Base-by-base conservation (phyloP, 2,113 vertebrate species). In the Cinclus mexicanus region DNA sequence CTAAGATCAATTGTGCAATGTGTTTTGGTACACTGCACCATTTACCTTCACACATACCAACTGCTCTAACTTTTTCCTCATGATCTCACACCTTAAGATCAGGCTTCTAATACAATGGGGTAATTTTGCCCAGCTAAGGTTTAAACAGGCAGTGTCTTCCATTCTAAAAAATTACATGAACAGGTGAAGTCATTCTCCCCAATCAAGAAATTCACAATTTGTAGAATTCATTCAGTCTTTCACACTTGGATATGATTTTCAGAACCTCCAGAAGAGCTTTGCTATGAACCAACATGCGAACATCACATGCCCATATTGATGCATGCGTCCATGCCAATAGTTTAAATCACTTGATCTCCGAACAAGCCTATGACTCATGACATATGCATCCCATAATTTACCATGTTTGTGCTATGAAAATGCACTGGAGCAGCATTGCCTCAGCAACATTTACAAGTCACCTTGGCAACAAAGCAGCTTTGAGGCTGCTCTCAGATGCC, bases 401-500 rank as follows among this genome's bases (percentile, higher is more conserved):
- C 93, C 91, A 96, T 95, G 95, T 95, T 97, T 97, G 96, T 97
- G 93, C 97, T 96, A 98, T 93, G 94, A 97, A 95, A 97, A 97
- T 95, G 96, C 95, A 97, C 97, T 72, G 72, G 76, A 97, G 95
- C 97, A 95, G 92, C 94, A 98, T 98, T 37, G 50, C 98, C 98
- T 98, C 97, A 96, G 98, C 97, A 98, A 98, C 98, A 96, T 97
- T 98, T 97, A 98, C 94, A 96, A 96, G 97, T 98, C 97, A 97
- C 98, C 95, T 82, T 97, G 97, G 97, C 98, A 98, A 98, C 97
- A 94, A 96, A 98, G 97, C 96, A 96, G 97, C 97, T 96, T 97
- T 89, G 21, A n/a, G 55, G 87, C 94, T 97, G 82, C 89, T 91
- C 87, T 90, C 96, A 76, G 93, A 96, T 89, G 90, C 94, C 97